Evolutionary conservation across 2,113 vertebrate species (phyloP).

Genomic region (Loxodonta africana): DNA sequence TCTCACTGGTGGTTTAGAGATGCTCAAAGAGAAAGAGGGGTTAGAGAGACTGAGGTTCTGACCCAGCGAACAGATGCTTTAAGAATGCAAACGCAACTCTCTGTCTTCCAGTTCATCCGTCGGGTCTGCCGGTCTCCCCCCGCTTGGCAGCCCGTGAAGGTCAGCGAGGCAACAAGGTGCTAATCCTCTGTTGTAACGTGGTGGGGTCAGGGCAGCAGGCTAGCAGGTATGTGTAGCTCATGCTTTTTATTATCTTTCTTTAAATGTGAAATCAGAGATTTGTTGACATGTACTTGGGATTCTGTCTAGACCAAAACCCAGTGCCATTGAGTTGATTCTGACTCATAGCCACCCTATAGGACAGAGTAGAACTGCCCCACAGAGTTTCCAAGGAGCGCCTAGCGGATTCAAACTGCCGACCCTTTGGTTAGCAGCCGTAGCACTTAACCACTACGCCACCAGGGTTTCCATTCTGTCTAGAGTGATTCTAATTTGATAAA

Average conservation of each 20-base stretch:
- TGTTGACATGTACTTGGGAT: not conserved
- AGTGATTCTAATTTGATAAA: conserved; percentile 41
- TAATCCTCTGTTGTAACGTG: conserved; percentile 94
- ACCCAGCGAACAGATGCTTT: not conserved
- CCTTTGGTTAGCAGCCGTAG: no score
- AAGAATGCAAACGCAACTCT: not conserved
- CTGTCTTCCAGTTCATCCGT: conserved; percentile 88
- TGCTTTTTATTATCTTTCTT: not conserved
- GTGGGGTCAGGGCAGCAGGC: conserved; percentile 90
- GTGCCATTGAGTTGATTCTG: no score
- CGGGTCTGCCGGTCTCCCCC: conserved; percentile 91
- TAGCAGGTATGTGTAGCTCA: conserved; percentile 88
- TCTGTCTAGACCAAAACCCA: not conserved
- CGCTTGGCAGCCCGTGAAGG: conserved; percentile 80
- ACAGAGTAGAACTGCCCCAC: no score
- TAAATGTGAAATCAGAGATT: not conserved
- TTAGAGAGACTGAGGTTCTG: not conserved
- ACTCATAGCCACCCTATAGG: no score
- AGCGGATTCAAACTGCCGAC: no score
- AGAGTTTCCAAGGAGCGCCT: no score
- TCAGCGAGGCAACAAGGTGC: conserved; percentile 88
- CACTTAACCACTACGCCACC: no score
- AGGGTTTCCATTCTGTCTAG: not conserved
- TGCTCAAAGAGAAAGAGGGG: not conserved
- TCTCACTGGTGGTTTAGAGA: not conserved